phyloP scores from a whole-genome alignment of 1,140 invertebrate species.

The Saxidomus purpurata region DNA sequence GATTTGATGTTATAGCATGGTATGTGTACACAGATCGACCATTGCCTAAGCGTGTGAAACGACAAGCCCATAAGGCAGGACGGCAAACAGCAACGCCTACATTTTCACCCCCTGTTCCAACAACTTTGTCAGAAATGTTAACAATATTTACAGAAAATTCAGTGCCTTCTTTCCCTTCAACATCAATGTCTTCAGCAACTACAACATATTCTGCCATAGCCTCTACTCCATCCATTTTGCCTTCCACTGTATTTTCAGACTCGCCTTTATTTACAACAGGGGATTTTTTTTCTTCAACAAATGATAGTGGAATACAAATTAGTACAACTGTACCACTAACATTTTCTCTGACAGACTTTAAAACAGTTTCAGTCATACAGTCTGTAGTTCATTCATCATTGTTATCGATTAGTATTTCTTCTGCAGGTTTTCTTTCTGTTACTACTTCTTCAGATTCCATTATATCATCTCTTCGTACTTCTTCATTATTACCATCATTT shows the following conservation, averaged over 20 bases:
- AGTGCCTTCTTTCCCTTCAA: background rate
- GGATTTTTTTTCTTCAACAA: background rate
- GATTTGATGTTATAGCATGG: conserved; percentile 58
- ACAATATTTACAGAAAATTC: background rate
- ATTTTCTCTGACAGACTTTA: background rate
- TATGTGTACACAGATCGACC: conserved; percentile 40
- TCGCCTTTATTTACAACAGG: background rate
- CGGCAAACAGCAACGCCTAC: conserved; percentile 34
- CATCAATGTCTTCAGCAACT: background rate
- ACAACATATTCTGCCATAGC: background rate
- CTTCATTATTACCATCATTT: background rate
- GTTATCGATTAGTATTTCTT: background rate
- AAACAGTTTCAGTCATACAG: background rate
- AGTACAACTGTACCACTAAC: background rate
- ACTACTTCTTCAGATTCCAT: background rate
- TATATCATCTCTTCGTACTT: background rate
- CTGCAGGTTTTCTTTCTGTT: background rate
- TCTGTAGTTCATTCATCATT: background rate
- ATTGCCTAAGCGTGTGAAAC: background rate
- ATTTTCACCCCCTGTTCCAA: conserved; percentile 1
- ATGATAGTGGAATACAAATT: background rate
- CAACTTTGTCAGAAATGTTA: conserved; percentile 3
- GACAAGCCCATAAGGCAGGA: background rate
- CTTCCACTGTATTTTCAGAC: background rate
- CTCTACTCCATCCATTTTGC: background rate